phyloP scores from a whole-genome alignment of 1,140 invertebrate genomes.

The Atopsyche davidsoni region DNA sequence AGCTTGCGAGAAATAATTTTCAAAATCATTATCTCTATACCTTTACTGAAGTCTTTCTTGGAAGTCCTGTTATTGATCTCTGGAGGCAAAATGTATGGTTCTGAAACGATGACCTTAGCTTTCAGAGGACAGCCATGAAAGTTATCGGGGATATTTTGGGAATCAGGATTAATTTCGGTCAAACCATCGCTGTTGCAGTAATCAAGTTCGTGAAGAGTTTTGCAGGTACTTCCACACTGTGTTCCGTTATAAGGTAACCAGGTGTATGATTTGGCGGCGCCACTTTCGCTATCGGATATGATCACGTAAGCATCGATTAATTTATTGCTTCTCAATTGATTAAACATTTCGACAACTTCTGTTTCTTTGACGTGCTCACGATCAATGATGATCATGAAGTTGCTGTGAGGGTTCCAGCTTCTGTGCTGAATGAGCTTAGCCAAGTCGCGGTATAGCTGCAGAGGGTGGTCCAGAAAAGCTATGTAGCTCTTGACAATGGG shows the following conservation, averaged over 20 bases:
- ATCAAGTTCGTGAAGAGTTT: slow-evolving; percentile 7
- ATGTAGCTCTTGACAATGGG: slow-evolving; percentile 5
- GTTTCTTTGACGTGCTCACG: background rate
- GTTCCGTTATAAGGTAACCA: slow-evolving; percentile 13
- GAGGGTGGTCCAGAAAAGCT: background rate
- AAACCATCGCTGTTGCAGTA: background rate
- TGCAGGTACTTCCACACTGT: slow-evolving; percentile 6
- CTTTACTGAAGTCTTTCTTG: background rate
- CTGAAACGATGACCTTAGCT: slow-evolving; percentile 4
- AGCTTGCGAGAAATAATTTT: background rate
- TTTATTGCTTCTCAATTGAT: slow-evolving; percentile 9
- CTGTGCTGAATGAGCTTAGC: slow-evolving; percentile 1
- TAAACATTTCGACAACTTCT: slow-evolving; percentile 12
- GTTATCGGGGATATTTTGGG: slow-evolving; percentile 4
- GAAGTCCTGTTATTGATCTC: slow-evolving; percentile 1
- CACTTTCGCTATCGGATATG: background rate
- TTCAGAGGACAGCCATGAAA: slow-evolving; percentile 13
- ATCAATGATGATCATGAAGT: slow-evolving; percentile 12
- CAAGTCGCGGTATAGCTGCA: slow-evolving; percentile 7
- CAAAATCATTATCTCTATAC: slow-evolving; percentile 15
- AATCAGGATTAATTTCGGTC: background rate
- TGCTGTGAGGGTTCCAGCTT: slow-evolving; percentile 14
- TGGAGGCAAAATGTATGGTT: slow-evolving; percentile 12
- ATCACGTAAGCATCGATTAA: slow-evolving; percentile 13
- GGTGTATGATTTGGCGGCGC: slow-evolving; percentile 3